A percentile compares a stretch with the other conserved stretches of the same genome.
phyloP scores from a whole-genome alignment of 2,888 invertebrate species.

The Apantesis nais region DNA sequence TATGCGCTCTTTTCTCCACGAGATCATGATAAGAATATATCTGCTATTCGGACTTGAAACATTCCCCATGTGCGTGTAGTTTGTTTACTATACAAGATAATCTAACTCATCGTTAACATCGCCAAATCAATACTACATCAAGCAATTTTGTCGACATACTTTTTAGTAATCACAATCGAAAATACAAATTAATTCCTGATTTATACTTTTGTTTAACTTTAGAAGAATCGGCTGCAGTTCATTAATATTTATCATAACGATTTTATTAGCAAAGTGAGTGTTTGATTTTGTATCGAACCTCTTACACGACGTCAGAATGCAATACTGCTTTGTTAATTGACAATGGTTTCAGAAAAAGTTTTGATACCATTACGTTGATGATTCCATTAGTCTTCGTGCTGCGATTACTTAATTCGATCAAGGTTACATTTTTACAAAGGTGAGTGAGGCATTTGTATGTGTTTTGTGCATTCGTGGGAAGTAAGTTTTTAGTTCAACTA shows the following conservation, averaged over 20 bases:
- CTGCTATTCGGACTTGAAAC: too few species aligned
- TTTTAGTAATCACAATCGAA: neutral
- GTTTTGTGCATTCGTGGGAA: neutral
- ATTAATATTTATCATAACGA: slow-evolving; percentile 67
- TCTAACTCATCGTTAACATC: neutral
- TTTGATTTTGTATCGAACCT: slow-evolving; percentile 54
- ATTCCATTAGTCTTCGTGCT: slow-evolving; percentile 46
- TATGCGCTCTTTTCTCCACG: too few species aligned
- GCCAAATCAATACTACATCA: neutral
- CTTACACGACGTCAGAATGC: slow-evolving; percentile 63
- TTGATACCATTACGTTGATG: slow-evolving; percentile 48
- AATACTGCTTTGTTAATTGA: slow-evolving; percentile 59
- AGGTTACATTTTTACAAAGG: neutral
- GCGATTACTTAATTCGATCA: slow-evolving; percentile 19
- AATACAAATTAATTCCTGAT: slow-evolving; percentile 15
- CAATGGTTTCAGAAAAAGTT: slow-evolving; percentile 45
- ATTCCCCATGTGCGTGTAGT: too few species aligned
- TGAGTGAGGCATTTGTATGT: neutral
- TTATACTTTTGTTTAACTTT: slow-evolving; percentile 20
- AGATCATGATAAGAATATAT: too few species aligned
- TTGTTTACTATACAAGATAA: too few species aligned
- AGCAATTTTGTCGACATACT: neutral
- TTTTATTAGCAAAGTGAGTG: slow-evolving; percentile 61
- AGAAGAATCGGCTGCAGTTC: slow-evolving; percentile 24
- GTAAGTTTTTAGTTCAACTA: neutral